Base-by-base conservation (phyloP, 30 jellyfish, hydroid and myxozoan genomes). In the Aurelia aurita region DNA sequence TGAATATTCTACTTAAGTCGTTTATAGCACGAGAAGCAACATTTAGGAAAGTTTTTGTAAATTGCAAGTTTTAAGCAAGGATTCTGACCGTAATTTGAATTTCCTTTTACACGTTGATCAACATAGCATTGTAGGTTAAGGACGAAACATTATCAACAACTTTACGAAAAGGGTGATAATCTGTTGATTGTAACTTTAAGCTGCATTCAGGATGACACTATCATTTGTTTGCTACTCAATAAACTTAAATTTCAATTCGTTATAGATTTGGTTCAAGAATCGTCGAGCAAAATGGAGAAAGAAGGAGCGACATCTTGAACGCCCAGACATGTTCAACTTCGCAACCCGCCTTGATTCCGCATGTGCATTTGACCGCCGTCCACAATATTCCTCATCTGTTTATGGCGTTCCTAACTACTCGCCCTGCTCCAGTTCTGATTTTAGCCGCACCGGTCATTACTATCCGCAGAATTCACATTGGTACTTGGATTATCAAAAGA, bases 271-370 rank as follows among this genome's bases (percentile, higher is more conserved):
- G 98, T 92, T 92, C 82, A 92, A 92, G 79, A 92, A 92, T 29
- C 91, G 98, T 44, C 95, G 98, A 0, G 98, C 98, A 43, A 92
- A 92, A 58, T 92, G 98, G 98, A 79, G 98, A 65, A 92, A 92
- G 91, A 92, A 92, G 71, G 98, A 92, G 86, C 88, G 98, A 39
- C 98, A 92, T 82, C 91, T 92, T 46, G 98, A 92, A 76, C 86
- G 98, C 25, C 98, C 98, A 1, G 98, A 92, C 69, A 74, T 92
- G 89, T 92, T 81, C 81, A 84, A 86, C 49, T 87, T 82, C 68
- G 71, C 95, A 5, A 58, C 98, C 22, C 88, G 97, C 25, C 81
- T 85, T 20, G 98, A 81, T 34, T 79, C 95, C 23, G 95, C 98
- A n/a, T 91, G 96, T 58, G 86, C 95, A 20, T 73, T 74, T 55